Evolutionary conservation across 92 coral and sea anemone species (phyloP).

Genomic region (Epizoanthus fatuus): DNA sequence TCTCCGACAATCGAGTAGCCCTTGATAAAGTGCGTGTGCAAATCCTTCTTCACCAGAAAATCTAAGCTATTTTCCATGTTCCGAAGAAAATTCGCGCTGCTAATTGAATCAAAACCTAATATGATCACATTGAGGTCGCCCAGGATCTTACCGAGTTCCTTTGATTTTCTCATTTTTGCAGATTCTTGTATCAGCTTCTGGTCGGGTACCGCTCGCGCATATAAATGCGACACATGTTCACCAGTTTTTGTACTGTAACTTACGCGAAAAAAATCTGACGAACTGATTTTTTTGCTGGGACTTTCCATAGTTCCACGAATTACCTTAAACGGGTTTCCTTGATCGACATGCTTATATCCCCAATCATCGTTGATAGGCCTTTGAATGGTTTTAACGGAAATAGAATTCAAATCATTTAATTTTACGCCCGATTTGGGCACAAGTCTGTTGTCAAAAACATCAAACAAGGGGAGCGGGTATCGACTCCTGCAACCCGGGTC

Average conservation of each 20-base stretch:
- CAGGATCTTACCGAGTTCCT: constrained; percentile 5
- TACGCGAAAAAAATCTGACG: constrained; percentile 77
- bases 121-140: constrained; percentile 78
- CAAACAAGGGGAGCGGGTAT: constrained; percentile 70
- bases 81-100: constrained; percentile 83
- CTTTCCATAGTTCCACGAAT: neutral
- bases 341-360: constrained; percentile 11
- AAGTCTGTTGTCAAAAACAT: constrained; percentile 74
- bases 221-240: constrained; percentile 39
- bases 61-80: constrained; percentile 82
- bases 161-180: neutral
- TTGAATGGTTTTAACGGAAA: constrained; percentile 71
- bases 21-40: constrained; percentile 74
- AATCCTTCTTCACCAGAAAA: constrained; percentile 61
- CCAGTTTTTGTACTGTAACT: constrained; percentile 52
- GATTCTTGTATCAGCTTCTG: constrained; percentile 40
- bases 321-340: constrained; percentile 37
- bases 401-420: constrained; percentile 18
- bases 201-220: constrained; percentile 72
- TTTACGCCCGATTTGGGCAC: constrained; percentile 55
- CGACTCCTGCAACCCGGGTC: constrained; percentile 77
- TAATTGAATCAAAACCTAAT: constrained; percentile 87
- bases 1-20: constrained; percentile 92
- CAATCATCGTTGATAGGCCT: constrained; percentile 54
- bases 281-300: constrained; percentile 44